A percentile compares a stretch with the other conserved stretches of the same genome.
These are phyloP conservation scores for Drosophila ezoana DNA, from an alignment of 2,888 invertebrate genomes.

Conservation along the genomic window DNA sequence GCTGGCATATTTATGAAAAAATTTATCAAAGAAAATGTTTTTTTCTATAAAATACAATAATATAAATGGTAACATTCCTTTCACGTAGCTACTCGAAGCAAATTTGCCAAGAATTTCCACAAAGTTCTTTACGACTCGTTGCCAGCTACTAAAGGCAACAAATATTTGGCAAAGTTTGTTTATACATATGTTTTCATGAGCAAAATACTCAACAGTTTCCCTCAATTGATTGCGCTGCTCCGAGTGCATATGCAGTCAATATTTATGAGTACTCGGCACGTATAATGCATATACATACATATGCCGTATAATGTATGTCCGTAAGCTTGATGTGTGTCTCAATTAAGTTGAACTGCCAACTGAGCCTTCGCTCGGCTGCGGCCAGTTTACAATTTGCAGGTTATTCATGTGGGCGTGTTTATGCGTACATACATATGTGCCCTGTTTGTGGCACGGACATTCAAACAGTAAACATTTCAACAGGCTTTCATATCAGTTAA, in stretches of 20 bases:
- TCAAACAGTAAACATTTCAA: conserved; percentile 47
- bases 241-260: conserved; percentile 6
- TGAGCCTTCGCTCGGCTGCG: conserved; percentile 8
- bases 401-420: conserved; percentile 9
- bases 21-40: background rate
- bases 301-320: background rate
- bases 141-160: background rate
- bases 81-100: background rate
- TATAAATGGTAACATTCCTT: conserved; percentile 2
- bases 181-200: conserved; percentile 3
- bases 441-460: conserved; percentile 29
- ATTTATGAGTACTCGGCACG: background rate
- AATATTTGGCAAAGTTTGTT: conserved; percentile 7
- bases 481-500: conserved; percentile 27
- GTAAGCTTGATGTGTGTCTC: background rate
- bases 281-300: background rate
- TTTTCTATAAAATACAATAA: background rate
- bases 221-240: background rate
- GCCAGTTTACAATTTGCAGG: conserved; percentile 25
- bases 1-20: background rate
- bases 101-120: background rate
- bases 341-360: conserved; percentile 12
- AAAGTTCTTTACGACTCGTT: background rate
- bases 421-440: background rate
- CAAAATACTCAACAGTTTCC: conserved; percentile 11